Conservation (phyloP, 30 jellyfish, hydroid and myxozoan species). For the Aurelia aurita region DNA sequence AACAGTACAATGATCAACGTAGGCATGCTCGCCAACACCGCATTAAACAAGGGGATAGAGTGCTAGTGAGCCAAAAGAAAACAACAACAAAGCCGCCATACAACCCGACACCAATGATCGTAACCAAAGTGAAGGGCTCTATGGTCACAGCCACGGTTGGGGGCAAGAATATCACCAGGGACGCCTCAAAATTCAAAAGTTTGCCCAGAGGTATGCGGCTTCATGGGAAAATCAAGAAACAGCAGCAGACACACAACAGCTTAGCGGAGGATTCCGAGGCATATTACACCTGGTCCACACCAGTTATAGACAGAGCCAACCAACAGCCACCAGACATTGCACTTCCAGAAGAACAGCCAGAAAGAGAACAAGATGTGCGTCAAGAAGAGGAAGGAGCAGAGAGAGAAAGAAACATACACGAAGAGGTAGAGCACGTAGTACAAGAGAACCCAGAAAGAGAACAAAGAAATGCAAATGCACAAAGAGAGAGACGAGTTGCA, state of each 20-base stretch:
- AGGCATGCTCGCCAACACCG: not conserved
- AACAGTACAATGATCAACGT: slow-evolving; percentile 14
- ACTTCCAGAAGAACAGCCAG: not conserved
- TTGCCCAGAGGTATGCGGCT: not conserved
- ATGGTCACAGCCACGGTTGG: not conserved
- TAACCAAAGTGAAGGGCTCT: not conserved
- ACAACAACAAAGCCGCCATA: slow-evolving; percentile 16
- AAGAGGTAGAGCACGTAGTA: not conserved
- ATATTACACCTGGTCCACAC: not conserved
- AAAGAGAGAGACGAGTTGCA: slow-evolving; percentile 2
- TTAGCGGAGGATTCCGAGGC: not conserved
- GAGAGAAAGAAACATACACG: not conserved
- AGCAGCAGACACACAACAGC: not conserved
- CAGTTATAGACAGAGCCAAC: not conserved
- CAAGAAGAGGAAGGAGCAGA: not conserved
- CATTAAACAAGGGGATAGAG: not conserved
- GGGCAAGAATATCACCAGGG: not conserved
- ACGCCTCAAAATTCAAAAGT: not conserved
- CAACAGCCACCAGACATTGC: not conserved
- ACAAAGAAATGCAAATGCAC: not conserved
- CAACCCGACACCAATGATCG: slow-evolving; percentile 10
- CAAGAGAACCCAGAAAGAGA: slow-evolving; percentile 1
- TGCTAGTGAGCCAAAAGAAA: slow-evolving; percentile 32
- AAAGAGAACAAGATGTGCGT: not conserved
- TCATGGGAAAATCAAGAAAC: not conserved